Evolutionary conservation across 2,113 vertebrate genomes (phyloP).

Genomic region (Anas platyrhynchos): DNA sequence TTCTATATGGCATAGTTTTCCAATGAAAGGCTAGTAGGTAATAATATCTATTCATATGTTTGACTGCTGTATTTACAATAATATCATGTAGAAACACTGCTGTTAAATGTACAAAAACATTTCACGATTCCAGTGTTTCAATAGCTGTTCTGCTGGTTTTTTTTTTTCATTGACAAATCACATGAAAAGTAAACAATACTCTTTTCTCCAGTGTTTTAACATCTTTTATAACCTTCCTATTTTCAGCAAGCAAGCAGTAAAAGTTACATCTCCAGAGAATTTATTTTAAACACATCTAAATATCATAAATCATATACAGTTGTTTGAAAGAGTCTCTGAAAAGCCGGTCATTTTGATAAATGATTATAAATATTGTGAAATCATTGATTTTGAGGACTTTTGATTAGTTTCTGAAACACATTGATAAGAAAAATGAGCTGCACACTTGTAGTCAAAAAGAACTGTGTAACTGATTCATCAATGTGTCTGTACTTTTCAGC

Average conservation of each 20-base stretch:
- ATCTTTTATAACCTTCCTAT: not conserved
- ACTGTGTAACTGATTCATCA: constrained; percentile 63
- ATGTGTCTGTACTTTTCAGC: constrained; percentile 54
- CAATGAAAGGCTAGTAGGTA: not conserved
- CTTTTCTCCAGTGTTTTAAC: not conserved
- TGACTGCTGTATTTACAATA: not conserved
- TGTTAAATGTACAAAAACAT: not conserved
- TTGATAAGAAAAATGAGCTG: constrained; percentile 67
- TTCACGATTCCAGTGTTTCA: not conserved
- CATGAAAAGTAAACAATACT: not conserved
- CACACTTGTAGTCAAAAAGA: constrained; percentile 52
- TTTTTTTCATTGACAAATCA: not conserved
- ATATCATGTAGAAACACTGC: not conserved
- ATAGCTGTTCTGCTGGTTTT: not conserved
- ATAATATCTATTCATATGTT: not conserved
- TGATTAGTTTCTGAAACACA: constrained; percentile 68
- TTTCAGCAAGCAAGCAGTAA: not conserved
- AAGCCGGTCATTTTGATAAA: constrained; percentile 73
- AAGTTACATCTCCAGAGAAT: constrained; percentile 35
- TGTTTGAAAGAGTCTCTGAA: constrained; percentile 65
- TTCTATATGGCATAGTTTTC: not conserved
- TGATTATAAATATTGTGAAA: constrained; percentile 67
- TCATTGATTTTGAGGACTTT: constrained; percentile 63
- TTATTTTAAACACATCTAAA: constrained; percentile 66
- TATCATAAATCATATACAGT: constrained; percentile 65